These are phyloP conservation scores for Cynodonichthys magdalenae DNA, from an alignment of 2,797 vertebrate species.

Conservation along the genomic window DNA sequence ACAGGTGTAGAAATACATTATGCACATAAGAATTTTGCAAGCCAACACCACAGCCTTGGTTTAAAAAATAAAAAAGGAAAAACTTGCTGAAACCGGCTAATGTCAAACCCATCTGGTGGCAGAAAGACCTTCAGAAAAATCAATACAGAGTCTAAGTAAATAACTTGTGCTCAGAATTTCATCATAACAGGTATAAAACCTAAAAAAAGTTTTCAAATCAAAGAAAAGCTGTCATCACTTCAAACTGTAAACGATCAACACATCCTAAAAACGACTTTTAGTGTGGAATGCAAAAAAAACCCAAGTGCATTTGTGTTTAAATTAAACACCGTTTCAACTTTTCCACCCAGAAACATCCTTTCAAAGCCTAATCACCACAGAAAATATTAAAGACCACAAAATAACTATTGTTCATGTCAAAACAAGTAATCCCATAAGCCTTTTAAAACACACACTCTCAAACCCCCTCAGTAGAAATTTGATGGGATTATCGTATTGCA, in stretches of 20 bases:
- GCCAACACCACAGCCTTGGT: slow-evolving; percentile 9
- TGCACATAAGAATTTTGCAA: neutral
- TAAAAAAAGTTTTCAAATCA: slow-evolving; percentile 29
- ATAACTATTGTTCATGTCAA: slow-evolving; percentile 2
- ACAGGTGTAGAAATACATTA: slow-evolving; percentile 16
- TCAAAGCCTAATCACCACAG: slow-evolving; percentile 7
- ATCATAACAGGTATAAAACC: slow-evolving; percentile 28
- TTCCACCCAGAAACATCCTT: too few species aligned
- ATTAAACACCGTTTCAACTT: too few species aligned
- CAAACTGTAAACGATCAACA: neutral
- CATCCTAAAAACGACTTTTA: neutral
- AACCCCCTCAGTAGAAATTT: slow-evolving; percentile 3
- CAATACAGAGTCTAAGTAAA: slow-evolving; percentile 66
- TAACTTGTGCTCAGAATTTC: slow-evolving; percentile 53
- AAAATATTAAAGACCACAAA: slow-evolving; percentile 17
- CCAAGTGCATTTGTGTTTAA: too few species aligned
- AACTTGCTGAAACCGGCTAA: slow-evolving; percentile 55
- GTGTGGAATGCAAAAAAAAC: too few species aligned
- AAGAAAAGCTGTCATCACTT: neutral
- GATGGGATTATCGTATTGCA: slow-evolving; percentile 12
- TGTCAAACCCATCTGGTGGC: slow-evolving; percentile 61
- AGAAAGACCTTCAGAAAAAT: slow-evolving; percentile 54
- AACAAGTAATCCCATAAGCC: slow-evolving; percentile 12
- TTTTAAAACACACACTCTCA: neutral
- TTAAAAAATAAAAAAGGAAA: slow-evolving; percentile 31